phyloP scores from a whole-genome alignment of 2,888 invertebrate species.

The Hybos culiciformis region DNA sequence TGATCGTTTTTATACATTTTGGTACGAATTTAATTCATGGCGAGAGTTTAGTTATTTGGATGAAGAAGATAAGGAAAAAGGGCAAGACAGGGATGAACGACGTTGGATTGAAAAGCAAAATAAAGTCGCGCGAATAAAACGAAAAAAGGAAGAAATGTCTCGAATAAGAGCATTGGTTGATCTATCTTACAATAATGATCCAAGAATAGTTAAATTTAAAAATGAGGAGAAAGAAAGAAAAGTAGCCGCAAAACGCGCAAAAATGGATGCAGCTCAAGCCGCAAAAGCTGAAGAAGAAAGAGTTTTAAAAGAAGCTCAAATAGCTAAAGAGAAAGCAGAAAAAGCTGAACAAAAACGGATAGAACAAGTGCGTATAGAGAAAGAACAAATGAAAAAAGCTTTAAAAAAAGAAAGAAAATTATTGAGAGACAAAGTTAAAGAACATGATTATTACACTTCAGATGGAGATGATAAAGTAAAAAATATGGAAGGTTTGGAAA shows the following conservation, averaged over 20 bases:
- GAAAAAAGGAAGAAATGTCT: constrained; percentile 94
- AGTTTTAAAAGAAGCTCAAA: constrained; percentile 53
- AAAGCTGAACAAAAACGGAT: constrained; percentile 69
- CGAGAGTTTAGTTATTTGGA: constrained; percentile 97
- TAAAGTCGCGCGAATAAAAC: constrained; percentile 77
- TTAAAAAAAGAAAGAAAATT: constrained; percentile 77
- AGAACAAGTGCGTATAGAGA: constrained; percentile 70
- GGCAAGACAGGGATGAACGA: constrained; percentile 90
- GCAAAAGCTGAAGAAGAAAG: constrained; percentile 74
- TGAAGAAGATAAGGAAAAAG: constrained; percentile 97
- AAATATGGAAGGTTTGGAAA: constrained; percentile 85
- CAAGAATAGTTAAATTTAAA: constrained; percentile 81
- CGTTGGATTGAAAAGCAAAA: constrained; percentile 99
- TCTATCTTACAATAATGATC: constrained; percentile 86
- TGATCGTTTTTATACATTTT: constrained; percentile 90
- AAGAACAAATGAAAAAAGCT: constrained; percentile 71
- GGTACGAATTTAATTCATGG: constrained; percentile 99
- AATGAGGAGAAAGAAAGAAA: constrained; percentile 88
- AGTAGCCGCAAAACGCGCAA: constrained; percentile 75
- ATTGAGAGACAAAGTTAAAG: constrained; percentile 64
- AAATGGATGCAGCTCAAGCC: constrained; percentile 68
- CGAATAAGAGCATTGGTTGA: constrained; percentile 85
- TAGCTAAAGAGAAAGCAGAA: constrained; percentile 64
- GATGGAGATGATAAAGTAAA: constrained; percentile 58
- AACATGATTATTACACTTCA: constrained; percentile 61